Percentiles rank a stretch among this genome's conserved stretches.
Conservation (phyloP, 2,888 invertebrate species). For the Drepanosiphum platanoidis region DNA sequence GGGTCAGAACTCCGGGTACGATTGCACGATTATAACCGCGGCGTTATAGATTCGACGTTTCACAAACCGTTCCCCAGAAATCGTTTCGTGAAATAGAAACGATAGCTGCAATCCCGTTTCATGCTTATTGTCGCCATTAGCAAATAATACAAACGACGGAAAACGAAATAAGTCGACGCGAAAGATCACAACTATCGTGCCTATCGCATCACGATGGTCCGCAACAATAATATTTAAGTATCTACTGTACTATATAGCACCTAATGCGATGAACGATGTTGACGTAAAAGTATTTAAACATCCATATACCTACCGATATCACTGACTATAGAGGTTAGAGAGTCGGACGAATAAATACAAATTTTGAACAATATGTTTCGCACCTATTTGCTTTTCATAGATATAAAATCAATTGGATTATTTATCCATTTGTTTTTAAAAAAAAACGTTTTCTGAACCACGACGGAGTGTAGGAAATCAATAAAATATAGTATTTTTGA, state of each 20-base stretch:
- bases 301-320: no score
- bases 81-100: neutral
- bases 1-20: no score
- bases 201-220: neutral
- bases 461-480: no score
- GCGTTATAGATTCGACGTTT: neutral
- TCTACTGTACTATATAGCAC: no score
- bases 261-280: no score
- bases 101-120: neutral
- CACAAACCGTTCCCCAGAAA: neutral
- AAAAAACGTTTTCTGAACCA: neutral
- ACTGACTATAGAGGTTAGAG: no score
- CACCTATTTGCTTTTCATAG: neutral
- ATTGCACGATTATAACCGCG: slow-evolving; percentile 9
- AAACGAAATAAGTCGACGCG: no score
- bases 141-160: no score
- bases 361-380: neutral
- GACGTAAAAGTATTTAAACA: no score
- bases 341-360: neutral
- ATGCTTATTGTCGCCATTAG: neutral
- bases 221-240: no score
- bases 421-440: neutral
- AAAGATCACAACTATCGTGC: neutral
- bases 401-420: neutral
- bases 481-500: no score